These are phyloP conservation scores for Prinia subflava DNA, from an alignment of 2,113 vertebrate species.

Conservation along the genomic window DNA sequence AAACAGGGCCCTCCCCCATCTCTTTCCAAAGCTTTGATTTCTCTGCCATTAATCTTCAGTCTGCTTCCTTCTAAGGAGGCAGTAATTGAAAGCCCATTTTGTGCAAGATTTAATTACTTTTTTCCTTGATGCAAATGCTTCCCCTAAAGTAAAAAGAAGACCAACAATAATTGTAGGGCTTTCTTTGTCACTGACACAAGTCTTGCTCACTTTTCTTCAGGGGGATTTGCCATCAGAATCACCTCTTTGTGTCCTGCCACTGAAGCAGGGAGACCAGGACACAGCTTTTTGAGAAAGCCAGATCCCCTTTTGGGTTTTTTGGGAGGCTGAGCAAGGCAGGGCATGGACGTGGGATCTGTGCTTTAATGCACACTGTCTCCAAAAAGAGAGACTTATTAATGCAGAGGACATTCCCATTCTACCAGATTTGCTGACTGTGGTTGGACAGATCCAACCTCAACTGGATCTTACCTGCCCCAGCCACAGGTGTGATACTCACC, in stretches of 20 bases:
- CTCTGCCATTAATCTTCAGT: slow-evolving; percentile 38
- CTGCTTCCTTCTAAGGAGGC: slow-evolving; percentile 42
- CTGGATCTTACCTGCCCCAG: not conserved
- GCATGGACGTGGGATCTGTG: not conserved
- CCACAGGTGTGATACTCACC: not conserved
- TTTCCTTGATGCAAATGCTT: slow-evolving; percentile 11
- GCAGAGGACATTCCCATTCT: not conserved
- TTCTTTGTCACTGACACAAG: not conserved
- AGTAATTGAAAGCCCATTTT: slow-evolving; percentile 50
- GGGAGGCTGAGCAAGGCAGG: not conserved
- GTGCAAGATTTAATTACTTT: slow-evolving; percentile 20
- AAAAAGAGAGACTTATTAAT: not conserved
- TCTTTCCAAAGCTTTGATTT: slow-evolving; percentile 51
- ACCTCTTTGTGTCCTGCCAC: not conserved
- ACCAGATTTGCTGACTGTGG: not conserved
- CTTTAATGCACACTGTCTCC: not conserved
- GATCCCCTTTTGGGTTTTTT: not conserved
- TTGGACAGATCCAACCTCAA: not conserved
- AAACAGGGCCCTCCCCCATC: not conserved
- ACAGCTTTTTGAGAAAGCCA: not conserved
- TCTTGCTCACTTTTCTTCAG: not conserved
- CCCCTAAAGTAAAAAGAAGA: slow-evolving; percentile 1
- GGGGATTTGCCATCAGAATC: not conserved
- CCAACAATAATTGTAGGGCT: not conserved
- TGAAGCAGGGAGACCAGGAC: not conserved